Conservation (phyloP, 1,140 invertebrate species). For the Belonocnema kinseyi region DNA sequence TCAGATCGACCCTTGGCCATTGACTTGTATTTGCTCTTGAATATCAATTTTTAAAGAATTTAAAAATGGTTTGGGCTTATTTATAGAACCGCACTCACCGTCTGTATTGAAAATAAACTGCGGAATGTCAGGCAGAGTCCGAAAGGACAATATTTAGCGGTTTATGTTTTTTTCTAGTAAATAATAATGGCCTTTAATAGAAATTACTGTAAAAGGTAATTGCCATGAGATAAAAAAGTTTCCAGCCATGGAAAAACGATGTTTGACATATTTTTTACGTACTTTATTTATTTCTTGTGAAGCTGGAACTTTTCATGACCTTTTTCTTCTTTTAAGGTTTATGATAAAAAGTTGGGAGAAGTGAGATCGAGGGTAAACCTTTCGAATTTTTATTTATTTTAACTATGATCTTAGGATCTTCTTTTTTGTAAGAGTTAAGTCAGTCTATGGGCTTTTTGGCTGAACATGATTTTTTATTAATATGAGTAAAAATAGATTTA, state of each 20-base stretch:
- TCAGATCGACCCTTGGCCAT: constrained; percentile 17
- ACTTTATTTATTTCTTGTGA: constrained; percentile 1
- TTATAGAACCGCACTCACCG: background rate
- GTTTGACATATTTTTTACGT: constrained; percentile 7
- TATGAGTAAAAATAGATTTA: no score
- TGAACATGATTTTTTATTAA: no score
- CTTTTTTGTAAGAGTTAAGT: no score
- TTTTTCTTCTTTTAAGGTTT: background rate
- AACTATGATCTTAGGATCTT: background rate
- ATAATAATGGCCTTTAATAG: background rate
- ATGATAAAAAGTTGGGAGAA: background rate
- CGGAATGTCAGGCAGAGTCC: background rate
- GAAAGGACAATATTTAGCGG: background rate
- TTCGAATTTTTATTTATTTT: background rate
- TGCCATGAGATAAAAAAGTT: constrained; percentile 12
- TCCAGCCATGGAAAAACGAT: constrained; percentile 1
- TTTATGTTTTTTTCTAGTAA: background rate
- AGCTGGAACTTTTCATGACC: background rate
- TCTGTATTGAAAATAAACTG: background rate
- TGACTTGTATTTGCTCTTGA: background rate
- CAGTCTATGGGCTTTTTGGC: no score
- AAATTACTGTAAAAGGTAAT: background rate
- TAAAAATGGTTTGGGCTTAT: background rate
- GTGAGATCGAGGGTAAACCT: background rate
- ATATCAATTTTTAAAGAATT: background rate